A percentile compares a stretch with the other conserved stretches of the same genome.
These are phyloP conservation scores for Helobdella robusta DNA, from an alignment of 2,888 invertebrate species.

Conservation along the genomic window DNA sequence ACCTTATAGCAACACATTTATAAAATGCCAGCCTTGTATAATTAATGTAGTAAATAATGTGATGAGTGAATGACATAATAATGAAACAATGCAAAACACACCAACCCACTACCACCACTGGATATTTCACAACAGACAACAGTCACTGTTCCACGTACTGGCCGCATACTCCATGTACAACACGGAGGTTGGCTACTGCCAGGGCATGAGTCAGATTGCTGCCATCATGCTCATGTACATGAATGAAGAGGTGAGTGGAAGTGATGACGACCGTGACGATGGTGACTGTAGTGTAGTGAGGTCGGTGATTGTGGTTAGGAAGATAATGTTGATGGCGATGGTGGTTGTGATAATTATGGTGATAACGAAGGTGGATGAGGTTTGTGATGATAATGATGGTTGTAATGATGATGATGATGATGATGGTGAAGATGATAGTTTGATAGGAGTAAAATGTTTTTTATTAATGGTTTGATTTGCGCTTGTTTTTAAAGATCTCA, in stretches of 20 bases:
- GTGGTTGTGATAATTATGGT: slow-evolving; percentile 11
- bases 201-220: slow-evolving; percentile 97
- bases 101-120: no score
- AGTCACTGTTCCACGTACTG: slow-evolving; percentile 86
- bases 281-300: no score
- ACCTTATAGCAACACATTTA: neutral
- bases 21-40: neutral
- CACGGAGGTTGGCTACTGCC: slow-evolving; percentile 58
- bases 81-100: neutral
- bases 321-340: neutral
- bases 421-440: slow-evolving; percentile 5
- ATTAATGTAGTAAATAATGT: neutral
- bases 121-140: slow-evolving; percentile 62
- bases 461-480: no score
- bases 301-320: neutral
- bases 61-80: neutral
- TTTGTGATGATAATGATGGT: slow-evolving; percentile 4
- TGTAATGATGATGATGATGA: slow-evolving; percentile 8
- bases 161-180: slow-evolving; percentile 98
- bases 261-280: no score
- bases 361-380: neutral
- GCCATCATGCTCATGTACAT: slow-evolving; percentile 92
- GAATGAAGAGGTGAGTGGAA: slow-evolving; percentile 79
- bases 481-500: no score
- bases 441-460: no score